Evolutionary conservation across 1,140 invertebrate genomes (phyloP), one percentile per base, ranked within the genome.

Genomic region (Drosophila pachea): DNA sequence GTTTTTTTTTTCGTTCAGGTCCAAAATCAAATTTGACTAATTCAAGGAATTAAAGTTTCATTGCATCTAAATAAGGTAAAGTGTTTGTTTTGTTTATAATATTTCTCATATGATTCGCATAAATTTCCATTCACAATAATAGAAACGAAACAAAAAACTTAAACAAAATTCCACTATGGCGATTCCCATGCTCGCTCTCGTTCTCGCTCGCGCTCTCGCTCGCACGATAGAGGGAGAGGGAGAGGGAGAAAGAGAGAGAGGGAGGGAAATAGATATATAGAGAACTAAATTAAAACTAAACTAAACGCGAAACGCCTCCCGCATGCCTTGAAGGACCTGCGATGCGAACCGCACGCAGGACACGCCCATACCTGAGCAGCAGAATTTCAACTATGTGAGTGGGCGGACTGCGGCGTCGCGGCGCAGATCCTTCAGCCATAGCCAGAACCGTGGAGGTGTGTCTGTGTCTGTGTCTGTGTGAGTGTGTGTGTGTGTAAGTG

Each of bases 1-100:
- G 67, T 62, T 63, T 78, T 71, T 48, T 58, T 76, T 72, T 84
- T 71, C 70, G 47, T 73, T 87, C 83, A 87, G 83, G 83, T 87
- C 83, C 83, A 87, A 87, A 87, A 87, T 84, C 69, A 87, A 87
- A 87, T 87, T 87, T 87, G 79, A 84, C 84, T 87, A 87, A 87
- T 87, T 84, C 73, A 87, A 87, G 84, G 84, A 87, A 87, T 87
- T 87, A 77, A 87, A 87, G 84, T 87, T 87, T 87, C 84, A 84
- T 87, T 86, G 77, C 81, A 79, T 84, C 81, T 84, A 84, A 84
- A 84, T 76, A 86, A 86, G 79, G 79, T 84, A 84, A 78, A 84
- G 73, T 83, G 79, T 12, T 42, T 42, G n/a, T 43, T 43, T 14
- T 43, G 40, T 43, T 78, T 72, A 68, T 86, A 79, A 6, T 5